A percentile compares a stretch with the other conserved stretches of the same genome.
Evolutionary conservation across 1,140 invertebrate species (phyloP).

Genomic region (Venturia canescens): DNA sequence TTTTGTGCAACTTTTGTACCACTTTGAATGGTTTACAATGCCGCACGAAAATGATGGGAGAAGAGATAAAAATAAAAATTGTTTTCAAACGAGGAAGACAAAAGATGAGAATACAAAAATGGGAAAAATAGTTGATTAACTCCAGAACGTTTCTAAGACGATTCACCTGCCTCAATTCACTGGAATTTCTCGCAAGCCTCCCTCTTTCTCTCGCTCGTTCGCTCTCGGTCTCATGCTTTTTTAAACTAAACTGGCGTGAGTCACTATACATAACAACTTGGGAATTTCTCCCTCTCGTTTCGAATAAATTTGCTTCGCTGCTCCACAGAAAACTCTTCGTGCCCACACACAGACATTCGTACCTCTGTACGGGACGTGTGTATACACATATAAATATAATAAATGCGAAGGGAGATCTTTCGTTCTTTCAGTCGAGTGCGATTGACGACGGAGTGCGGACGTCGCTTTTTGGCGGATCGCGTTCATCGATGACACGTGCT

Average conservation of each 20-base stretch:
- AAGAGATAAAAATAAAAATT: no score
- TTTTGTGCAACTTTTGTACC: no score
- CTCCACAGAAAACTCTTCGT: constrained; percentile 7
- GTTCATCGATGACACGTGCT: no score
- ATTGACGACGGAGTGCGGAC: no score
- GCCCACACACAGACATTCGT: not conserved
- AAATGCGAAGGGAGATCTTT: no score
- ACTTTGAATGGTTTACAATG: no score
- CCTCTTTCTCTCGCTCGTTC: not conserved
- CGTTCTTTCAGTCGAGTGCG: no score
- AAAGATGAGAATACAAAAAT: no score
- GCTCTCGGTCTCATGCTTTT: not conserved
- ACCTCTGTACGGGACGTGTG: no score
- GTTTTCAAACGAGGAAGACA: no score
- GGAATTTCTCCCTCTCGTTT: constrained; percentile 7
- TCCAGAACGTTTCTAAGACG: not conserved
- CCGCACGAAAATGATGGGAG: no score
- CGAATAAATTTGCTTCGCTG: constrained; percentile 11
- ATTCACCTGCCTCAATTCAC: constrained; percentile 1
- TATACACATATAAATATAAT: no score
- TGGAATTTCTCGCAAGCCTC: constrained; percentile 6
- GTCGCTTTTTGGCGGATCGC: constrained; percentile 7
- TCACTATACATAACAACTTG: constrained; percentile 8
- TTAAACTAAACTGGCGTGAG: not conserved
- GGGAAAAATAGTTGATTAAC: not conserved